phyloP scores from a whole-genome alignment of 2,888 invertebrate genomes.

The Xanthorhoe spadicearia region DNA sequence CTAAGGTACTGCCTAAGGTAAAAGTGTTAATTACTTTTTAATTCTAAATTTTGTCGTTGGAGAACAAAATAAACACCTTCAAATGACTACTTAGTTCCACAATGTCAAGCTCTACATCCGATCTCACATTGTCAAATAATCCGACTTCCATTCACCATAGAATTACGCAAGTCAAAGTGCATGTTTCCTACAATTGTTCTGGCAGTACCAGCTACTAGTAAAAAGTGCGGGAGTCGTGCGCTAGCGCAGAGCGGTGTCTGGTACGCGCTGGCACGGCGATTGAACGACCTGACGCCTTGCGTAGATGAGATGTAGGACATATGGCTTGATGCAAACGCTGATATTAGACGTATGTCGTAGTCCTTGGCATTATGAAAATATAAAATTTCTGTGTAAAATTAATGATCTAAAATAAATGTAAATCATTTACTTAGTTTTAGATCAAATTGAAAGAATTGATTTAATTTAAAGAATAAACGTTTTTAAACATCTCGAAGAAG shows the following conservation, averaged over 20 bases:
- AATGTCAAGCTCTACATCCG: slow-evolving; percentile 17
- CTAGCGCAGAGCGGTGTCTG: slow-evolving; percentile 67
- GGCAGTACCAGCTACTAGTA: slow-evolving; percentile 53
- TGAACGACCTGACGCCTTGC: slow-evolving; percentile 44
- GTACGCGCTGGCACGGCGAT: slow-evolving; percentile 66
- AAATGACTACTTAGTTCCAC: background rate
- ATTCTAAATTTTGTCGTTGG: background rate
- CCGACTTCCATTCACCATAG: slow-evolving; percentile 34
- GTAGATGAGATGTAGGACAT: slow-evolving; percentile 41
- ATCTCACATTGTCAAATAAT: slow-evolving; percentile 28
- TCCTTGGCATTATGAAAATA: background rate
- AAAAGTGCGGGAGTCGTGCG: slow-evolving; percentile 56
- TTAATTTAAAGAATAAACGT: no score
- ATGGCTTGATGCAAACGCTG: slow-evolving; percentile 10
- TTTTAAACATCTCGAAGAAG: slow-evolving; percentile 7
- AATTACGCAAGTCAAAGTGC: slow-evolving; percentile 50
- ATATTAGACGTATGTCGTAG: background rate
- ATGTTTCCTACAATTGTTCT: slow-evolving; percentile 61
- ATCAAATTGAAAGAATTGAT: no score
- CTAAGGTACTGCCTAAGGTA: no score
- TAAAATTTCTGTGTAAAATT: no score
- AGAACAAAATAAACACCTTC: background rate
- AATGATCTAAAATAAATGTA: background rate
- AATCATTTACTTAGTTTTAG: background rate
- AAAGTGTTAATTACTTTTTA: no score